A percentile compares a stretch with the other conserved stretches of the same genome.
These are phyloP conservation scores for Danio rerio DNA, from an alignment of 2,113 vertebrate genomes.

Conservation along the genomic window DNA sequence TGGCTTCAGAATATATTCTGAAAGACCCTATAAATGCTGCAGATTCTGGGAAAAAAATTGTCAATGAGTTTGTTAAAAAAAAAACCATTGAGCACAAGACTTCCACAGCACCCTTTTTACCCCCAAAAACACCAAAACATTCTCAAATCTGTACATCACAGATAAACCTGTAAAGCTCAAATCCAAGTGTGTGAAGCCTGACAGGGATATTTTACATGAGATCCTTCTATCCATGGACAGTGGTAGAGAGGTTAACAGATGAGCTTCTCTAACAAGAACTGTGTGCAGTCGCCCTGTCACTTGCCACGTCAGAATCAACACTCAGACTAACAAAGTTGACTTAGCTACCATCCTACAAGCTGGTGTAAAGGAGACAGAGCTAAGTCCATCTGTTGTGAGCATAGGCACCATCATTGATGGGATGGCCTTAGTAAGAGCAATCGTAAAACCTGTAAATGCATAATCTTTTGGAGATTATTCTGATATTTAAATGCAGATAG, in stretches of 20 bases:
- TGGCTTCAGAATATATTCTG: not conserved
- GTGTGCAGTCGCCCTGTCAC: not conserved
- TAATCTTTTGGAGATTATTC: conserved; percentile 22
- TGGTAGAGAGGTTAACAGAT: conserved; percentile 21
- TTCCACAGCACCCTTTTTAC: not conserved
- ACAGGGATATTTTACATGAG: not conserved
- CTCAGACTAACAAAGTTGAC: not conserved
- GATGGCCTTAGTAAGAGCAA: conserved; percentile 42
- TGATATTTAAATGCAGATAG: conserved; percentile 17
- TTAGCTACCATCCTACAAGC: not conserved
- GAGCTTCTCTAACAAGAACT: conserved; percentile 6
- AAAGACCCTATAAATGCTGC: not conserved
- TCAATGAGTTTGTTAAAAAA: too few species aligned
- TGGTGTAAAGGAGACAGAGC: not conserved
- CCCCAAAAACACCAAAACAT: too few species aligned
- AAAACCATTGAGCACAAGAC: too few species aligned
- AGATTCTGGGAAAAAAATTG: not conserved
- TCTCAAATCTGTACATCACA: not conserved
- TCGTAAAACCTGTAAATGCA: conserved; percentile 30
- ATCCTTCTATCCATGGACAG: conserved; percentile 14
- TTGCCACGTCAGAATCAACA: not conserved
- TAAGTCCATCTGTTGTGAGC: not conserved
- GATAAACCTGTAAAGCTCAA: not conserved
- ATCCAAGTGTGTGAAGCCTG: not conserved
- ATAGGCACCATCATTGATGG: conserved; percentile 24